Evolutionary conservation across 2,888 invertebrate species (phyloP), one percentile per base, ranked within the genome.

Genomic region (Psylliodes chrysocephalus): DNA sequence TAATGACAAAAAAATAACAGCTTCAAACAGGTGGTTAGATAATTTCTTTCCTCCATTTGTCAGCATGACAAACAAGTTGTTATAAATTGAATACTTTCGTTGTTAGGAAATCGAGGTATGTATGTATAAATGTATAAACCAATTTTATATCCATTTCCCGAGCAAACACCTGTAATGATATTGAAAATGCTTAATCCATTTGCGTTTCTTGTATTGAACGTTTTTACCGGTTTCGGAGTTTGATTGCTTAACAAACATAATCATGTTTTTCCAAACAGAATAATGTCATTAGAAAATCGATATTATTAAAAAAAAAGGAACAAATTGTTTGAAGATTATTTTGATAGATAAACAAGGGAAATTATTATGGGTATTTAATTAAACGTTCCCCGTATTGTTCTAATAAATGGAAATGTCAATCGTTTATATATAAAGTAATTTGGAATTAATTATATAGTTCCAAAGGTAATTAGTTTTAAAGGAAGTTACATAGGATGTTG

Each of bases 91-190:
- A 69, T 56, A 60, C 46, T 42, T 64, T 52, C n/a, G n/a, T 62
- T 64, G 53, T 64, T 52, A 40, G 59, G 51, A 60, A 54, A 67
- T 64, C 59, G 55, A 51, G 52, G 63, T 63, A 63, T 57, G 63
- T 63, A 52, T 64, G 57, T 60, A 63, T 49, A 78, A 78, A 63
- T 57, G 63, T 63, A 52, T 64, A 60, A 63, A 63, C 52, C 78
- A 78, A 79, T 78, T 79, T 78, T 75, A 76, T 77, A 76, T 77
- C 76, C 79, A 79, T 79, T 79, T 77, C 71, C 75, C 72, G 75
- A 71, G 74, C 71, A 77, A 78, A 77, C 74, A 78, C 70, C 71
- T 68, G 70, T 75, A 68, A 74, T 75, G 75, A 72, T 74, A 62
- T 64, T 64, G 42, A 42, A 64, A 62, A 65, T 72, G 64, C 68